Evolutionary conservation across 2,797 vertebrate species (phyloP).

Genomic region (Melanotaenia maccullochi): DNA sequence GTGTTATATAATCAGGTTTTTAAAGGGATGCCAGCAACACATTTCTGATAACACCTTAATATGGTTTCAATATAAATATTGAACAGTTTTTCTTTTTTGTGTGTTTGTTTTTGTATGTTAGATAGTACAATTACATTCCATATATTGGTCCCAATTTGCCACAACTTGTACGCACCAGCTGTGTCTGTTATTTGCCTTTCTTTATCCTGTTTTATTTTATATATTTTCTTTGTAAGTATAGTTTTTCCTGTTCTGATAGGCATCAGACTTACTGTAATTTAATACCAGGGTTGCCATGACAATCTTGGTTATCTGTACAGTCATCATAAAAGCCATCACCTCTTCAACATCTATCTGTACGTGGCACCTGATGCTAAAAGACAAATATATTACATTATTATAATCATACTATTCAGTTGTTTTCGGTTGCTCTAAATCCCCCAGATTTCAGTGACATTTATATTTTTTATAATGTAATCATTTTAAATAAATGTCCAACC

Average conservation of each 20-base stretch:
- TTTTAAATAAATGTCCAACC: background rate
- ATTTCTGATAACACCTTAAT: background rate
- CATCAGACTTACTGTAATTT: background rate
- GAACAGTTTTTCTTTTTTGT: background rate
- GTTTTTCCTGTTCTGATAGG: too few species aligned
- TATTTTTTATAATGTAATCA: background rate
- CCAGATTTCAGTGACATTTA: background rate
- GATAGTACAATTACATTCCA: background rate
- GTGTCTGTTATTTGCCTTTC: background rate
- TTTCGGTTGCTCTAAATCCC: background rate
- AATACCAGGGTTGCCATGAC: background rate
- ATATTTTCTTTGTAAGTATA: too few species aligned
- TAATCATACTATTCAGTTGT: background rate
- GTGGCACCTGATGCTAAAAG: background rate
- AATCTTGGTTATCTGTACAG: background rate
- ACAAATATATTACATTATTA: background rate
- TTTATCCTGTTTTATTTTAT: too few species aligned
- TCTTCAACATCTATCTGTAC: background rate
- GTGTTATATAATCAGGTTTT: background rate
- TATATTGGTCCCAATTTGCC: background rate
- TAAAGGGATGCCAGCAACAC: background rate
- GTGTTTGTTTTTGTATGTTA: too few species aligned
- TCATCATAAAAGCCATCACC: background rate
- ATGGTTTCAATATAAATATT: background rate
- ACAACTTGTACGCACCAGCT: background rate